Evolutionary conservation across 2,113 vertebrate species (phyloP), one percentile per base, ranked within the genome.

Genomic region (Aphyosemion australe): DNA sequence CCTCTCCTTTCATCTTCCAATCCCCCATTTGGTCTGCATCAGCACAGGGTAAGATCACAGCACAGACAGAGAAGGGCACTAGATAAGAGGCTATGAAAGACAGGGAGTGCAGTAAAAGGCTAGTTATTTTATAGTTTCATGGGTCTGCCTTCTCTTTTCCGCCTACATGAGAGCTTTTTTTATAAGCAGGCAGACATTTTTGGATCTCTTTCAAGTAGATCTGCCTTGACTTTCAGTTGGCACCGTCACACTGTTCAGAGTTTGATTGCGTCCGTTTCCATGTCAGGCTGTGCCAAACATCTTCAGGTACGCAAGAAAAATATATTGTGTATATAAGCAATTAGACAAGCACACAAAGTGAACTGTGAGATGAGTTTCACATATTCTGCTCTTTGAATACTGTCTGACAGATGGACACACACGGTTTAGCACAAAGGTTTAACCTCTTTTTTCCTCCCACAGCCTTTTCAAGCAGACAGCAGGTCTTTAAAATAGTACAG

Each of bases 11-110:
- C 67, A 84, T 88, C 71, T 84, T 70, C 21, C 65, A 76, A 74
- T 79, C 48, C 69, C 75, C 76, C 89, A 86, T 90, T 87, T 90
- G 87, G 85, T 90, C 61, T 84, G 79, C 74, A 87, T 90, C 84
- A 86, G 74, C 16, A 46, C 70, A 78, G 63, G 62, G 61, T 74
- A 74, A 83, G 80, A 76, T 84, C 80, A 79, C 62, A 81, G 74
- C 50, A 55, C 53, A 71, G 47, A 67, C 51, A 68, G 47, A 69
- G 69, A 65, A 65, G 59, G 64, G 49, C 76, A 80, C 61, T 53
- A 76, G 86, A 88, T 87, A 86, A 87, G 84, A 78, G 55, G 68
- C 60, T 76, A 63, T 59, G 63, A 78, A 69, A 79, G 69, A 80
- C 73, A 71, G 62, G n/a, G 48, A 76, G 68, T 5, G 64, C 65